A percentile compares a stretch with the other conserved stretches of the same genome.
Evolutionary conservation across 1,140 invertebrate genomes (phyloP).

Genomic region (Drosophila bifasciata): DNA sequence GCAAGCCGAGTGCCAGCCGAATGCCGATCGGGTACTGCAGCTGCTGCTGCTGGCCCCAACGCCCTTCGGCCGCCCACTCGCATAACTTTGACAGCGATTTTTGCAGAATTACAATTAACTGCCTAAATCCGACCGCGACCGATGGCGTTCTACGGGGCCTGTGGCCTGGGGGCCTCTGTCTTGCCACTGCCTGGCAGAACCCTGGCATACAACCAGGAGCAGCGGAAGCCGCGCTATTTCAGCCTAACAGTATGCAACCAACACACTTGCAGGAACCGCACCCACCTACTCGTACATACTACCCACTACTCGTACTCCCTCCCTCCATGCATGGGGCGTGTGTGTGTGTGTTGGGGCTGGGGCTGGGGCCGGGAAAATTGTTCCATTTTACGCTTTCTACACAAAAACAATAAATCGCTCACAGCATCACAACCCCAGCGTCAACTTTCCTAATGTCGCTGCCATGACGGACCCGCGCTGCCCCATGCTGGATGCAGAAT

Average conservation of each 20-base stretch:
- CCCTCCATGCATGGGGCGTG: background rate
- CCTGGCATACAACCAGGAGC: background rate
- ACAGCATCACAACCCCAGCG: constrained; percentile 70
- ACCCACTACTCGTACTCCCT: constrained; percentile 5
- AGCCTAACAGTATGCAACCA: constrained; percentile 58
- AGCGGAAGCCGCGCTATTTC: constrained; percentile 29
- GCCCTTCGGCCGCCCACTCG: constrained; percentile 45
- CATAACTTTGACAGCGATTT: constrained; percentile 80
- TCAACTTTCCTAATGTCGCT: constrained; percentile 77
- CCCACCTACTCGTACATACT: too few species aligned
- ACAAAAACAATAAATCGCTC: constrained; percentile 81
- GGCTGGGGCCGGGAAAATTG: constrained; percentile 55
- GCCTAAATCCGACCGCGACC: constrained; percentile 24
- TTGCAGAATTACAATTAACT: constrained; percentile 79
- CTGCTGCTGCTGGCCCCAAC: background rate
- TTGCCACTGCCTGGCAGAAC: background rate
- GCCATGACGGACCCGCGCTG: constrained; percentile 28
- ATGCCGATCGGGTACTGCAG: constrained; percentile 34
- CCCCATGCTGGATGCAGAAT: constrained; percentile 15
- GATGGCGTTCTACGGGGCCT: too few species aligned
- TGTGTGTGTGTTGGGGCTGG: constrained; percentile 2
- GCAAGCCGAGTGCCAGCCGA: constrained; percentile 44
- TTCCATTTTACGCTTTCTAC: constrained; percentile 79
- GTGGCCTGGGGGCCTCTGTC: too few species aligned
- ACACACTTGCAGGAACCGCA: constrained; percentile 33